Conservation (phyloP, 2,888 invertebrate genomes). For the Agrilus mali region DNA sequence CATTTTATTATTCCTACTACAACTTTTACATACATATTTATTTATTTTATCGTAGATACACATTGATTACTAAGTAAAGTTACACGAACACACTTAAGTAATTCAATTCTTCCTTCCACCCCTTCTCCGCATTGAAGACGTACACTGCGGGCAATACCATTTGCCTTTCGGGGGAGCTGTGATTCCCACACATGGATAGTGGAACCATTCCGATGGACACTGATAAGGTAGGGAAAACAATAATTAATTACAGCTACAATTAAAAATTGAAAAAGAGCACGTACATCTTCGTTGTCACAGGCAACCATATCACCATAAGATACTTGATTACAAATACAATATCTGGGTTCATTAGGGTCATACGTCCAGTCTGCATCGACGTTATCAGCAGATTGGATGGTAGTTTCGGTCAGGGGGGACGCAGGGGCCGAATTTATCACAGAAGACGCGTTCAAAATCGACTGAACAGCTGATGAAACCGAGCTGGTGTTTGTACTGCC, state of each 20-base stretch:
- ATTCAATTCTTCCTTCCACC: conserved; percentile 65
- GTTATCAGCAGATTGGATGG: conserved; percentile 41
- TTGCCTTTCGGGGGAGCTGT: conserved; percentile 94
- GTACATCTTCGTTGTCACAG: conserved; percentile 92
- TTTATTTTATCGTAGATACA: not conserved
- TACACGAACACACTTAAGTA: not conserved
- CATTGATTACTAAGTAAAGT: not conserved
- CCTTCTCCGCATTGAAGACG: conserved; percentile 72
- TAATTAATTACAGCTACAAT: not conserved
- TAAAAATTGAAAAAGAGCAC: conserved; percentile 24
- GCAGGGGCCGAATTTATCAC: conserved; percentile 26
- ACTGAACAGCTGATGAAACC: conserved; percentile 32
- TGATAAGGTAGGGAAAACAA: conserved; percentile 31
- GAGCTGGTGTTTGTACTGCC: conserved; percentile 11
- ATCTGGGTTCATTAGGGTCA: conserved; percentile 92
- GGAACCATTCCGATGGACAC: conserved; percentile 99
- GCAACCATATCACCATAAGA: conserved; percentile 99
- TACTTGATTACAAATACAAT: conserved; percentile 94
- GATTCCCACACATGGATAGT: conserved; percentile 95
- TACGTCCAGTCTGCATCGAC: conserved; percentile 78
- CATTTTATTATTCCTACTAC: not conserved
- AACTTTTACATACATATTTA: not conserved
- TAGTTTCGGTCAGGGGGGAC: conserved; percentile 32
- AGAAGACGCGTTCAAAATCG: conserved; percentile 26
- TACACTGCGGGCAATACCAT: conserved; percentile 98